Percentiles rank a stretch among this genome's conserved stretches.
phyloP scores from a whole-genome alignment of 2,113 vertebrate species.

The Thalassoma bifasciatum region DNA sequence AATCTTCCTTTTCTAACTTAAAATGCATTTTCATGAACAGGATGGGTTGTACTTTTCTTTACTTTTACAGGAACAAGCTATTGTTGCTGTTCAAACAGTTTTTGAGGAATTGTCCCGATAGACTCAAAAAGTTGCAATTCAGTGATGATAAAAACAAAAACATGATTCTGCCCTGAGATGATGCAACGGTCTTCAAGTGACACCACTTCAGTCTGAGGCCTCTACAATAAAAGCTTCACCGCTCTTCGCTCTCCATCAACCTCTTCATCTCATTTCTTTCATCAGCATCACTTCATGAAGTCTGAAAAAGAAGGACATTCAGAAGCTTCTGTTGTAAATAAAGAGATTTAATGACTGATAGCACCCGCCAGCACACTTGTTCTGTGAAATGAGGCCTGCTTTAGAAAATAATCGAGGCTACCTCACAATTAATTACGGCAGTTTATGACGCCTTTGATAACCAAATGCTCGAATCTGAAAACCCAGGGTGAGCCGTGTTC shows the following conservation, averaged over 20 bases:
- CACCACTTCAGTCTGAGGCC: slow-evolving; percentile 38
- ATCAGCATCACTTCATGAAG: slow-evolving; percentile 45
- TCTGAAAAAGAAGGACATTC: slow-evolving; percentile 50
- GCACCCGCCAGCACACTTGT: neutral
- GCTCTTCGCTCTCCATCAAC: neutral
- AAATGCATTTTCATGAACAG: neutral
- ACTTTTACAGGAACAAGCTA: neutral
- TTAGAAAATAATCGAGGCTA: slow-evolving; percentile 6
- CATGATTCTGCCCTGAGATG: slow-evolving; percentile 18
- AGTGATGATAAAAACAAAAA: slow-evolving; percentile 24
- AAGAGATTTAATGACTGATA: slow-evolving; percentile 37
- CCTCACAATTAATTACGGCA: slow-evolving; percentile 42
- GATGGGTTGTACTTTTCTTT: neutral
- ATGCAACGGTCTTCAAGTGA: no score
- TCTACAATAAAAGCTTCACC: slow-evolving; percentile 32
- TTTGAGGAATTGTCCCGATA: neutral
- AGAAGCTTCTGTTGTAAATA: slow-evolving; percentile 50
- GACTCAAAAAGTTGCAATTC: neutral
- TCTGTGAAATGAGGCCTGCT: slow-evolving; percentile 22
- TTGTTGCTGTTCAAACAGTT: slow-evolving; percentile 2
- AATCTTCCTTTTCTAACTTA: slow-evolving; percentile 24
- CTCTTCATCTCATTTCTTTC: slow-evolving; percentile 24
- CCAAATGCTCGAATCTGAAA: neutral
- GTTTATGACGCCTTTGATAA: slow-evolving; percentile 29
- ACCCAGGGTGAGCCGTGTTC: slow-evolving; percentile 9